Conservation (phyloP, 92 coral and sea anemone genomes). For the Pocillopora grandis region DNA sequence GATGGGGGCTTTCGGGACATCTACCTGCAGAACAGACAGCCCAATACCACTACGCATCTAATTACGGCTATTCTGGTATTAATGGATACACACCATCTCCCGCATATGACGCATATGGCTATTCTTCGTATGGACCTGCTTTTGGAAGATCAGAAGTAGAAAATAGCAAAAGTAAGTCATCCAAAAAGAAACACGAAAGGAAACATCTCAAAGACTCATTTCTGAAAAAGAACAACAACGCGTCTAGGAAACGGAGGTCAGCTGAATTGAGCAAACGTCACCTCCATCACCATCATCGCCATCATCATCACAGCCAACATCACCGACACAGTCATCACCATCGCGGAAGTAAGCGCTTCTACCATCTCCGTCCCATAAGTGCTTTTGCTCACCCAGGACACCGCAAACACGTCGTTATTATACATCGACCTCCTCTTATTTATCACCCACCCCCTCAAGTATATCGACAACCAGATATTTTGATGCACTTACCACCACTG, state of each 20-base stretch:
- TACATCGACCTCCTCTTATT: slow-evolving; percentile 69
- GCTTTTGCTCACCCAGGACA: slow-evolving; percentile 57
- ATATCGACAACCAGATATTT: slow-evolving; percentile 55
- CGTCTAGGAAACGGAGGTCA: slow-evolving; percentile 42
- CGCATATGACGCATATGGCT: slow-evolving; percentile 28
- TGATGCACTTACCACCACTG: slow-evolving; percentile 68
- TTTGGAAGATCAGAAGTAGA: slow-evolving; percentile 79
- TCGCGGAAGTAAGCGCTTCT: slow-evolving; percentile 26
- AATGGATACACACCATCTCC: slow-evolving; percentile 26
- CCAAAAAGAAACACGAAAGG: slow-evolving; percentile 17
- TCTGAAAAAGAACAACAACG: slow-evolving; percentile 26
- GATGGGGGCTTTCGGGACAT: slow-evolving; percentile 67
- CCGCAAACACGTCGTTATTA: slow-evolving; percentile 56
- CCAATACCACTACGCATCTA: slow-evolving; percentile 1
- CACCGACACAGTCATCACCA: slow-evolving; percentile 48
- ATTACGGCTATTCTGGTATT: slow-evolving; percentile 12
- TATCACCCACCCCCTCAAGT: slow-evolving; percentile 64
- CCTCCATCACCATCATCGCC: slow-evolving; percentile 39
- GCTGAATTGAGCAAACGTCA: slow-evolving; percentile 15
- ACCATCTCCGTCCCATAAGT: slow-evolving; percentile 26
- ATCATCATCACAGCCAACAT: slow-evolving; percentile 41
- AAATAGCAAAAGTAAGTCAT: background rate
- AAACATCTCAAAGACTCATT: background rate
- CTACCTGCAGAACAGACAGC: slow-evolving; percentile 19
- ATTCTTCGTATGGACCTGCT: slow-evolving; percentile 31